phyloP scores from a whole-genome alignment of 2,113 vertebrate species.

The Pachycephala philippinensis region DNA sequence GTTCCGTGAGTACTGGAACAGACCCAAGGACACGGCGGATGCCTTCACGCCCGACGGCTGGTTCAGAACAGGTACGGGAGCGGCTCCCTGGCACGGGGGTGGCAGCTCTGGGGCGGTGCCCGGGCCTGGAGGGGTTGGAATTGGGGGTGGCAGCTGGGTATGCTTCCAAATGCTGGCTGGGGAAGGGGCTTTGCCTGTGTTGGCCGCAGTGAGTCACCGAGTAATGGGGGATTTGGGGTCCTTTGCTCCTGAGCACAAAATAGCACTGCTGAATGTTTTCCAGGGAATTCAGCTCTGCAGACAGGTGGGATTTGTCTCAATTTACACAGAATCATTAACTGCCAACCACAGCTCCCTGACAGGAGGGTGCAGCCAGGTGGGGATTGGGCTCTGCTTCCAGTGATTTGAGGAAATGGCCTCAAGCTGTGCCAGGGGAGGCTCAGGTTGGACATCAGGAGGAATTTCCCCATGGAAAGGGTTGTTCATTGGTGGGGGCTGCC shows the following conservation, averaged over 20 bases:
- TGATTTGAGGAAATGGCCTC: background rate
- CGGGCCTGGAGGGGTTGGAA: too few relatives aligned
- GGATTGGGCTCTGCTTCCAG: background rate
- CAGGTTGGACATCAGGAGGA: background rate
- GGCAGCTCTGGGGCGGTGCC: too few relatives aligned
- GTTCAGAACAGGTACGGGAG: conserved; percentile 87
- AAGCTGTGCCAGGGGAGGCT: background rate
- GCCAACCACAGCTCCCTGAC: background rate
- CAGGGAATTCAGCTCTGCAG: background rate
- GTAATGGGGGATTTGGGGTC: rapidly evolving
- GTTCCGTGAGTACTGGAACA: conserved; percentile 93
- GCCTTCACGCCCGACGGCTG: conserved; percentile 88
- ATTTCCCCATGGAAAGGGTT: background rate
- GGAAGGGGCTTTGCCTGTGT: rapidly evolving
- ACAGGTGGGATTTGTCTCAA: background rate
- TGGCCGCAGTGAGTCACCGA: rapidly evolving
- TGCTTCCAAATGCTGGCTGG: rapidly evolving
- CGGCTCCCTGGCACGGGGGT: rapidly evolving
- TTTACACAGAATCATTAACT: background rate
- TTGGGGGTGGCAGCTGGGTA: background rate
- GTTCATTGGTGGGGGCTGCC: background rate
- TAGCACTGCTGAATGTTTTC: rapidly evolving
- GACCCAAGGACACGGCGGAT: conserved; percentile 76
- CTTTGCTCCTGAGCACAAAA: background rate
- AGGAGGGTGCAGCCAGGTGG: background rate